A percentile compares a stretch with the other conserved stretches of the same genome.
Conservation (phyloP, 2,113 vertebrate species). For the Oceanites oceanicus region DNA sequence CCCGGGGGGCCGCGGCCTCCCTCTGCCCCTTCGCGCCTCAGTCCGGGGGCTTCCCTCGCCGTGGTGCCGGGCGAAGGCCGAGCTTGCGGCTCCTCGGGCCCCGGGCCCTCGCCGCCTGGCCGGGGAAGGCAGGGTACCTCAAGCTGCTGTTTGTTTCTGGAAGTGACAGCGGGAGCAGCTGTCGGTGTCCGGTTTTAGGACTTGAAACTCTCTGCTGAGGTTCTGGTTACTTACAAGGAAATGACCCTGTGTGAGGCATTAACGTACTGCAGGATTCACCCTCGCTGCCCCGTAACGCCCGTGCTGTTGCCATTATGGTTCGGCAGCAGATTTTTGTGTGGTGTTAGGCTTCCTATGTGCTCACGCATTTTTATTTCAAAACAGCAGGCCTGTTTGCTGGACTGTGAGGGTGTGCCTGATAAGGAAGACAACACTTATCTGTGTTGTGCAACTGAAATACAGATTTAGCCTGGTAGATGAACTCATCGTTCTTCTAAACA, state of each 20-base stretch:
- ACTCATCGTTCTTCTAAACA: not conserved
- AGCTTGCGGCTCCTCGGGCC: not conserved
- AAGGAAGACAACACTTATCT: not conserved
- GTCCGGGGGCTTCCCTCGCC: not conserved
- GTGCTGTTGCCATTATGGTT: not conserved
- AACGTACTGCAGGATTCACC: not conserved
- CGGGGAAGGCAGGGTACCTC: not conserved
- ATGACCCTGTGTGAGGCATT: not conserved
- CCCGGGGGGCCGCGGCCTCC: too few relatives aligned
- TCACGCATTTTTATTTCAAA: not conserved
- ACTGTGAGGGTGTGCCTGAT: not conserved
- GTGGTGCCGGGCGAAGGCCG: not conserved
- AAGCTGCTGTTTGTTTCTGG: not conserved
- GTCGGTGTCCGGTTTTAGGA: not conserved
- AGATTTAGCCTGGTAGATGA: not conserved
- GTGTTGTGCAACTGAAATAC: not conserved
- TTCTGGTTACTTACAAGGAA: not conserved
- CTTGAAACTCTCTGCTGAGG: not conserved
- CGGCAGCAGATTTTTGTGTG: not conserved
- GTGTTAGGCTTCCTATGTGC: not conserved
- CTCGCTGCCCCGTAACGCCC: not conserved
- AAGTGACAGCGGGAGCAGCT: not conserved
- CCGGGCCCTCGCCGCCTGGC: not conserved
- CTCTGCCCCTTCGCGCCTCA: not conserved
- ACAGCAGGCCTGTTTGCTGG: not conserved